Evolutionary conservation across 2,888 invertebrate genomes (phyloP).

Genomic region (Acanthococcus lagerstroemiae): DNA sequence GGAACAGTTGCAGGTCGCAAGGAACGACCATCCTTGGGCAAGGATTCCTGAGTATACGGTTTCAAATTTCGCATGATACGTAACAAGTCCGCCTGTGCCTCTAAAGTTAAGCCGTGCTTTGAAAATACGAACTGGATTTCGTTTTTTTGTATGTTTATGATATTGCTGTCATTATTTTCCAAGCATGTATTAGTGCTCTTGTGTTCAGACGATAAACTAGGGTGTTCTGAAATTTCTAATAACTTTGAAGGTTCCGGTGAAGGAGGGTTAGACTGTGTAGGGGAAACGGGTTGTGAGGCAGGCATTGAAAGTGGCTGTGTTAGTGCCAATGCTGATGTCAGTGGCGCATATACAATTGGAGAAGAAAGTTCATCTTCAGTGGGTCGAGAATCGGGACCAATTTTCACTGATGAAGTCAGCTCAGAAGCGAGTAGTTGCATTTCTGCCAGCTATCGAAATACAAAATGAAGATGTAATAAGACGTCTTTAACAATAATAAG

Average conservation of each 20-base stretch:
- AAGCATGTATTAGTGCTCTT: not conserved
- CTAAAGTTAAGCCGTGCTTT: not conserved
- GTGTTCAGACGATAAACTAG: not conserved
- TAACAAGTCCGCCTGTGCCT: not conserved
- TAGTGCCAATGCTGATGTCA: no score
- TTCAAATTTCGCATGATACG: not conserved
- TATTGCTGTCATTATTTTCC: not conserved
- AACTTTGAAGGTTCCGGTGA: not conserved
- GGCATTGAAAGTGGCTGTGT: no score
- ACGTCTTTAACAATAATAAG: no score
- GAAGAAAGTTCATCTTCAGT: no score
- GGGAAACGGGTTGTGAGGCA: no score
- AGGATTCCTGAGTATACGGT: not conserved
- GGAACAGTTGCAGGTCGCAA: not conserved
- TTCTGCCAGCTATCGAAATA: no score
- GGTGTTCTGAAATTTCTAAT: not conserved
- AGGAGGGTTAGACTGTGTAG: no score
- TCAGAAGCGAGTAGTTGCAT: no score
- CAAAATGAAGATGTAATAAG: no score
- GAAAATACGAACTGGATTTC: not conserved
- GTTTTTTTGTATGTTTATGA: not conserved
- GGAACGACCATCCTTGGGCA: slow-evolving; percentile 1
- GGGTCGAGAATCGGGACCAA: no score
- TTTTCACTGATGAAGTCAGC: no score
- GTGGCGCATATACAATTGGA: no score